Evolutionary conservation across 2,888 invertebrate genomes (phyloP), one percentile per base, ranked within the genome.

Genomic region (Agrochola lychnidis): DNA sequence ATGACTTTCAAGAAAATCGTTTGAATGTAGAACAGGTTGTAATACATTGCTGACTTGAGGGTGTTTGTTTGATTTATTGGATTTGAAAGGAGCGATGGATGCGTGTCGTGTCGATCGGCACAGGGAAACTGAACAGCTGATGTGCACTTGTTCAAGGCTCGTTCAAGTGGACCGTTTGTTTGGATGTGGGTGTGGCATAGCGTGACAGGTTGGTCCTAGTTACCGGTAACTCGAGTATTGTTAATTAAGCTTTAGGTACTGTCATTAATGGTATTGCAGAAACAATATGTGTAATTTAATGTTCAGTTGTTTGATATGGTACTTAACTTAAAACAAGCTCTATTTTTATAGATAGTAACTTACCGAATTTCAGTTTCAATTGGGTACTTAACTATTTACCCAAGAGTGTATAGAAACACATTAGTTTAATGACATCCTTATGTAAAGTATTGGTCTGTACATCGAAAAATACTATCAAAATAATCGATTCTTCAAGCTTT

Each of bases 171-270:
- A 82, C 76, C 79, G 81, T 85, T 87, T 88, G 84, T 83, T 88
- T 86, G 76, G 80, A 83, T 86, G 90, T 89, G 91, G 93, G 92
- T 89, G 93, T 94, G 93, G 91, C 89, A 85, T 90, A 84, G 90
- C 92, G 93, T 94, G 94, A 90, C 92, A 88, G 84, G 84, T 83
- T 87, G 89, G 90, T 91, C 90, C 91, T 91, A 90, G 87, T 82
- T 71, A 78, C 76, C 68, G 56, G 66, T 57, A 57, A 64, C 67
- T 76, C 56, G 45, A 81, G 53, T 64, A 61, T 69, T 70, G 75
- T 40, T 75, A 81, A 86, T 76, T 75, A 73, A 62, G 16, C 42
- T 75, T 51, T 71, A n/a, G n/a, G n/a, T n/a, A 57, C 59, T 59
- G 30, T 36, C 10, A 56, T 64, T 82, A 62, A 73, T 59, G 5